A percentile compares a stretch with the other conserved stretches of the same genome.
These are phyloP conservation scores for Festucalex cinctus DNA, from an alignment of 2,113 vertebrate species.

Conservation along the genomic window DNA sequence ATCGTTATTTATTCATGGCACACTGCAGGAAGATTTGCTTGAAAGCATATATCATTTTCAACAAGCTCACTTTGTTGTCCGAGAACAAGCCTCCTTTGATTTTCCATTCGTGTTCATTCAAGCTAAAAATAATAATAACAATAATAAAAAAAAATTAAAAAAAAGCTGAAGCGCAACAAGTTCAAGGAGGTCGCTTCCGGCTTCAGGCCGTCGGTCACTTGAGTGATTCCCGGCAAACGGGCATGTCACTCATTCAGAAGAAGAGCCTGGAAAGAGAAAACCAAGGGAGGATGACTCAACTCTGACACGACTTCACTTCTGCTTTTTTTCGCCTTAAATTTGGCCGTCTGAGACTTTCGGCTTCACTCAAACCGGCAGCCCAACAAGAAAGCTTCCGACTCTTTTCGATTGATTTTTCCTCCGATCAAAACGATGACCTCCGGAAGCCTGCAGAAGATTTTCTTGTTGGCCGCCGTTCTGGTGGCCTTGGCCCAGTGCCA, in stretches of 20 bases:
- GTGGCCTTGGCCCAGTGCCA: constrained; percentile 2
- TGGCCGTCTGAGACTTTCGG: neutral
- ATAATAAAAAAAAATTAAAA: neutral
- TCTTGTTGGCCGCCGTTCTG: constrained; percentile 24
- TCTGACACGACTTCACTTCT: constrained; percentile 23
- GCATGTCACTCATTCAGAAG: neutral
- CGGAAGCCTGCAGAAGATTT: constrained; percentile 13
- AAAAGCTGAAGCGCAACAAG: no score
- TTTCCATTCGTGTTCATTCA: neutral
- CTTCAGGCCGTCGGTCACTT: neutral
- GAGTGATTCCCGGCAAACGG: constrained; percentile 9
- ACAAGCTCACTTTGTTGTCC: no score
- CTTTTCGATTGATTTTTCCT: neutral
- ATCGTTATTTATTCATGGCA: no score
- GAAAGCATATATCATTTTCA: no score
- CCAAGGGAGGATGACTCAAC: constrained; percentile 20
- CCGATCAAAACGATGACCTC: constrained; percentile 31
- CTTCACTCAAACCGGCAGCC: neutral
- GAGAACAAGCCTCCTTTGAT: no score
- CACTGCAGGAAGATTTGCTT: no score
- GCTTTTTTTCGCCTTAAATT: constrained; percentile 40
- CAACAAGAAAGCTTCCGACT: neutral
- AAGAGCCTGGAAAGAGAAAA: neutral
- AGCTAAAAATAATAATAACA: neutral
- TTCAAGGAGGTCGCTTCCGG: neutral